Evolutionary conservation across 1,140 invertebrate genomes (phyloP), one percentile per base, ranked within the genome.

Genomic region (Oedothorax gibbosus): DNA sequence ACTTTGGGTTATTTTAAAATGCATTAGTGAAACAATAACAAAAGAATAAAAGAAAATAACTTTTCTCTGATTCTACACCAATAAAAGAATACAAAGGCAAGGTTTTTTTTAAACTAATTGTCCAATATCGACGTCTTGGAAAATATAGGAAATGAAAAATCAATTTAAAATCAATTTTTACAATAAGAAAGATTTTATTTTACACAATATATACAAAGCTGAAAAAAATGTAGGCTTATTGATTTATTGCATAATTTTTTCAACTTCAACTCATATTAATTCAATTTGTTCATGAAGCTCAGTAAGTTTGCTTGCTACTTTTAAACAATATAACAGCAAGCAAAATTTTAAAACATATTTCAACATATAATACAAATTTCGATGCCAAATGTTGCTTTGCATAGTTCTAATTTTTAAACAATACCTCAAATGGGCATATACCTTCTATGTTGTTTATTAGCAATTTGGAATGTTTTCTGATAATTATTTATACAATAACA

Each of bases 281-380:
- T 57, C 54, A 20, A 75, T 75, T 75, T 75, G 72, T 75, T 75
- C 72, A 75, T 60, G 18, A 75, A 75, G 54, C 72, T 75, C 72
- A 75, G 20, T 35, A 57, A 75, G 57, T 35, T 35, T 35, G 51
- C 10, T 21, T 35, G 35, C 9, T 21, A 73, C 35, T 60, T 54
- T 75, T 57, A 51, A 57, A 51, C 54, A 75, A 14, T 60, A 57
- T 8, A 18, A 51, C 69, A 71, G 14, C 51, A 71, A 71, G n/a
- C 69, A 71, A 21, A 53, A 71, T 71, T 18, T 51, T 54, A 18
- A 20, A 71, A 71, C 18, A 9, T 18, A n/a, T 18, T 53, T 71
- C 12, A 53, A 51, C 7, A 71, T 53, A 9, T 71, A 71, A 68
- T 10, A 53, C 50, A 71, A 15, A 18, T 11, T 49, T 50, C 35